phyloP scores from a whole-genome alignment of 1,140 invertebrate species.

The Brachionus plicatilis region DNA sequence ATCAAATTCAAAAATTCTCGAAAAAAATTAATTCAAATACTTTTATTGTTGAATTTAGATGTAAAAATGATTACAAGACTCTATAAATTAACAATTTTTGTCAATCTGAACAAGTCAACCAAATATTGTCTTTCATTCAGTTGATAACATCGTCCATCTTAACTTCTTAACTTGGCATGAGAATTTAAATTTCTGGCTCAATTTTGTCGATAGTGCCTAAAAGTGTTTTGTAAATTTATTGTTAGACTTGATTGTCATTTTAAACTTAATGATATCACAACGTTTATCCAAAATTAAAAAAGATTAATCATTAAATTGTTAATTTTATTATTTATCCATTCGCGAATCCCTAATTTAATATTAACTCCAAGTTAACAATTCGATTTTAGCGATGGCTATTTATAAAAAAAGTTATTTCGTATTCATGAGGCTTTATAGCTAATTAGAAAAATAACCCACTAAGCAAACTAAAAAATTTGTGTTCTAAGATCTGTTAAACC shows the following conservation, averaged over 20 bases:
- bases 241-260: neutral
- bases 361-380: neutral
- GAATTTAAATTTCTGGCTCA: too few species aligned
- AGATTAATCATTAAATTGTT: neutral
- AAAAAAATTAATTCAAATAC: too few species aligned
- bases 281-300: neutral
- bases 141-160: too few species aligned
- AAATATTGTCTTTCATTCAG: too few species aligned
- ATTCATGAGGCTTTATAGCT: neutral
- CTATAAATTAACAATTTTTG: too few species aligned
- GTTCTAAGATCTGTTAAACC: neutral
- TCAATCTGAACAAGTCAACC: too few species aligned
- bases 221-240: too few species aligned
- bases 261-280: neutral
- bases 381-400: neutral
- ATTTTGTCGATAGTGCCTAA: too few species aligned
- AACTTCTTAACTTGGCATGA: too few species aligned
- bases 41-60: too few species aligned
- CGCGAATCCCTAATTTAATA: neutral
- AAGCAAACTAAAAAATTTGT: neutral
- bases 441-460: neutral
- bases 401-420: neutral
- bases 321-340: neutral
- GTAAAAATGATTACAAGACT: too few species aligned
- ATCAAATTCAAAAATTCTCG: too few species aligned